Evolutionary conservation across 2,797 vertebrate genomes (phyloP), one percentile per base, ranked within the genome.

Genomic region (Sciaenops ocellatus): DNA sequence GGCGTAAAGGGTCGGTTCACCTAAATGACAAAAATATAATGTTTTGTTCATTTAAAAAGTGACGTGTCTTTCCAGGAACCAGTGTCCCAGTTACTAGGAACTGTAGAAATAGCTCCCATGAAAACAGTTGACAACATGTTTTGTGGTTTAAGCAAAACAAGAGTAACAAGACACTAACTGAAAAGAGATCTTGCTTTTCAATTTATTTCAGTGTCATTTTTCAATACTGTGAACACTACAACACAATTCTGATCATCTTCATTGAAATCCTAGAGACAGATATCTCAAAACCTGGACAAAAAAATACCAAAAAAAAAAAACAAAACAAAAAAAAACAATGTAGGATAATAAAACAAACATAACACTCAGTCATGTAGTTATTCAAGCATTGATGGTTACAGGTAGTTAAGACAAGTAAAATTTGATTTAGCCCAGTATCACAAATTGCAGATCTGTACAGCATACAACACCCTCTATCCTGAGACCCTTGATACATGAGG

Each of bases 51-150:
- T 47, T 38, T 51, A 30, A 34, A 61, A 62, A 42, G 28, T 26
- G 30, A 18, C 18, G 34, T 38, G 13, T 42, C 20, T 68, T 68
- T 73, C 47, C 73, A 66, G 55, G 15, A 63, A 63, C 34, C 34
- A 7, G 50, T 73, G 44, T 62, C 30, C 42, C 41, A 57, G 42
- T 52, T 68, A 50, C 30, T 38, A 3, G 6, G n/a, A 62, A 59
- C 17, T 63, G 30, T n/a, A 20, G 16, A 63, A 57, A 51, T 30
- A 34, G 41, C 47, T 46, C 26, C 61, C 24, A 30, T 20, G 20
- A 52, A 46, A 66, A 50, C 47, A 6, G 34, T 0, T 51, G 56
- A 62, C 54, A 62, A 50, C 59, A 17, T 80, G 55, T 71, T 24
- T 54, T 46, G 48, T 69, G 28, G 38, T 18, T 52, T 22, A 22